phyloP scores from a whole-genome alignment of 2,888 invertebrate genomes.

The Chrysina gloriosa region DNA sequence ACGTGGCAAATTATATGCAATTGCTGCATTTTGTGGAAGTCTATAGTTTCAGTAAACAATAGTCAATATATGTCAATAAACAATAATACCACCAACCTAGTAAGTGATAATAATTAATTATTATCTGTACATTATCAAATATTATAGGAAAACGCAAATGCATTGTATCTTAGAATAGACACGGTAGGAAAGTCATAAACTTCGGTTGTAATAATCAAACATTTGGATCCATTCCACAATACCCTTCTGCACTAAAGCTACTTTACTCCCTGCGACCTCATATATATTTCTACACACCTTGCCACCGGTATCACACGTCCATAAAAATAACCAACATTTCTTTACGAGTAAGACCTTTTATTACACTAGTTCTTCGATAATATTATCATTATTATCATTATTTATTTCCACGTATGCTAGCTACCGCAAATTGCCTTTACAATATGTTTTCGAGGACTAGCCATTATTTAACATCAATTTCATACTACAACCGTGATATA shows the following conservation, averaged over 20 bases:
- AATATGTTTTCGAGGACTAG: too few relatives aligned
- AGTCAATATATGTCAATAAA: too few relatives aligned
- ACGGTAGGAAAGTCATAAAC: not conserved
- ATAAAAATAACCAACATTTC: constrained; percentile 6
- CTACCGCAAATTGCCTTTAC: too few relatives aligned
- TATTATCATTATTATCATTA: not conserved
- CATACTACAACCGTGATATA: too few relatives aligned
- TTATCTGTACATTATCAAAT: not conserved
- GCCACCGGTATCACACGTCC: constrained; percentile 8
- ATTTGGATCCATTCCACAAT: not conserved
- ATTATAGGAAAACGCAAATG: not conserved
- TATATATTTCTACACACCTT: not conserved
- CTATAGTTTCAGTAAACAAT: too few relatives aligned
- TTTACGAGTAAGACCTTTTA: constrained; percentile 24
- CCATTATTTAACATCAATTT: too few relatives aligned
- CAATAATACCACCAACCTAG: not conserved
- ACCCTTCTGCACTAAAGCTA: not conserved
- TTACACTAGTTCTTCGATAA: not conserved
- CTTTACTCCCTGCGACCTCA: not conserved
- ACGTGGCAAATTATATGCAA: too few relatives aligned
- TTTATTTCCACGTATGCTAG: not conserved
- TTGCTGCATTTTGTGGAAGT: too few relatives aligned
- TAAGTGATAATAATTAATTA: too few relatives aligned
- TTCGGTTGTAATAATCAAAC: not conserved
- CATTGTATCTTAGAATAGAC: not conserved